These are phyloP conservation scores for Drosophila trapezifrons DNA, from an alignment of 1,140 invertebrate species.

Conservation along the genomic window DNA sequence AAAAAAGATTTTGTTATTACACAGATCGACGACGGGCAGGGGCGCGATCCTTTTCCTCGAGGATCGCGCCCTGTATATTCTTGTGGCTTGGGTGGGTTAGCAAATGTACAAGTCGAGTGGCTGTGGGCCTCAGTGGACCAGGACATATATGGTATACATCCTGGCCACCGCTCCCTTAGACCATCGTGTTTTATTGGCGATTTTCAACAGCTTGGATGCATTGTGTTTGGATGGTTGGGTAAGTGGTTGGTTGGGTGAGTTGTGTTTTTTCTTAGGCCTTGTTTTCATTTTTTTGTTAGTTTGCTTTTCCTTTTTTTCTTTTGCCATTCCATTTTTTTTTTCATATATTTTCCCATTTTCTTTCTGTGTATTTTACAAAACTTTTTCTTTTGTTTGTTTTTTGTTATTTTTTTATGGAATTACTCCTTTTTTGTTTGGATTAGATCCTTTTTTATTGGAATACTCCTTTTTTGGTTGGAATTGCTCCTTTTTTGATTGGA, in stretches of 20 bases:
- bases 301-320: conserved; percentile 34
- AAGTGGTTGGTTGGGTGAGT: conserved; percentile 27
- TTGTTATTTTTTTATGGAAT: conserved; percentile 45
- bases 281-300: conserved; percentile 16
- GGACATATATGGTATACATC: conserved; percentile 59
- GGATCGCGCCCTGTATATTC: conserved; percentile 33
- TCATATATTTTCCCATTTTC: conserved; percentile 36
- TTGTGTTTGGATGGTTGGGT: conserved; percentile 35
- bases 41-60: conserved; percentile 51
- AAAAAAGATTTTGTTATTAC: conserved; percentile 80
- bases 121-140: conserved; percentile 30
- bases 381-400: conserved; percentile 35
- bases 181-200: conserved; percentile 30
- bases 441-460: conserved; percentile 50
- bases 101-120: conserved; percentile 68
- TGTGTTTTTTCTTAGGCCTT: conserved; percentile 31
- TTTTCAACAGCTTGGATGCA: conserved; percentile 43
- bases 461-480: conserved; percentile 41
- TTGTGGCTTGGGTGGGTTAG: conserved; percentile 49
- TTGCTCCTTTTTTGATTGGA: conserved; percentile 43
- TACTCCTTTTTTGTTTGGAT: conserved; percentile 45
- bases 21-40: conserved; percentile 68
- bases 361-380: conserved; percentile 51
- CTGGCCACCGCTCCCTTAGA: conserved; percentile 34
- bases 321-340: conserved; percentile 22